Base-by-base conservation (phyloP, 2,888 invertebrate species). In the Norana najaformis region DNA sequence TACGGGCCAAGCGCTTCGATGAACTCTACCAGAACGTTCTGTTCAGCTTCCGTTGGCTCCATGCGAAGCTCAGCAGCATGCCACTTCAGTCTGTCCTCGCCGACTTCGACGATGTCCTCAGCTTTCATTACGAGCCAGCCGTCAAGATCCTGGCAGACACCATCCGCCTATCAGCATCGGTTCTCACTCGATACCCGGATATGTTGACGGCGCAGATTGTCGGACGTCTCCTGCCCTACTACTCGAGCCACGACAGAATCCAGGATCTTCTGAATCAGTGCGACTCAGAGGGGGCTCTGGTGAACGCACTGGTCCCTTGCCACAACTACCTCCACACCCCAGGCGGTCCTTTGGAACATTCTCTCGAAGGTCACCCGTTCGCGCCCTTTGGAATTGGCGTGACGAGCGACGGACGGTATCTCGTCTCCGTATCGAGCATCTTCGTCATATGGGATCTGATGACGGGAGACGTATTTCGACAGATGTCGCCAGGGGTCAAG, bases 281-380 rank as follows among this genome's bases (percentile, higher is more conserved):
- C 94, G 98, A 99, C 94, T 96, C 96, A 35, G 97, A 97, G 93
- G 99, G 99, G 0, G 88, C 91, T 18, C 82, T 83, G 47, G 89
- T 90, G 20, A 93, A 92, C 91, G 97, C 98, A 0, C 95, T 99
- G 89, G 96, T 98, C 92, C 99, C 99, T 0, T 96, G 97, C 0
- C 98, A 98, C 95, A 99, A 99, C 94, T 99, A 98, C 93, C 95
- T 99, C 91, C 99, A 99, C 94, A 99, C 99, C 1, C 99, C 99
- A n/a, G 99, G 99, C 88, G 99, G 99, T 3, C 99, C 99, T 0
- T 95, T 99, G 13, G 99, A 99, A 97, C 99, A 98, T 94, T 99
- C 99, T 0, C 95, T 99, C 88, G 99, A 99, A 95, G 99, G 99
- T 0, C 99, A 99, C 95, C 98, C 98, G 94, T 99, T 99, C 94